Base-by-base conservation (phyloP, 2,797 vertebrate genomes). In the Fistularia commersonii region DNA sequence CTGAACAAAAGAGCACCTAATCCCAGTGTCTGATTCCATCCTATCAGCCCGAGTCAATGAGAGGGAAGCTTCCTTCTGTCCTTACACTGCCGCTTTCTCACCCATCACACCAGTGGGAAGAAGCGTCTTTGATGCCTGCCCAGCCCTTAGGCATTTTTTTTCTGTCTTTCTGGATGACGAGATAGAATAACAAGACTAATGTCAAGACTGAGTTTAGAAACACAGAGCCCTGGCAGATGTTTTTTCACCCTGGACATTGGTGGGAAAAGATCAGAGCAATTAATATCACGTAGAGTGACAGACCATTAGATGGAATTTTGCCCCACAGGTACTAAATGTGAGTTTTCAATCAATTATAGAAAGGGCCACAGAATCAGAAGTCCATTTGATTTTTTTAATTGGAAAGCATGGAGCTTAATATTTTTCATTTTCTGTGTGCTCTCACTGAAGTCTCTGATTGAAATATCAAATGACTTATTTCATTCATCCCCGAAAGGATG, bases 1-100 rank as follows among this genome's bases (percentile, higher is more conserved):
- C 72, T 67, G 76, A 68, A 92, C 90, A 91, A 92, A 89, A 84
- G 80, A 58, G 65, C 70, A 57, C 64, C 79, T 92, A 91, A 93
- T 93, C 90, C 90, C 55, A 85, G 80, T 91, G 91, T 92, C 91
- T 88, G 84, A 88, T 84, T 89, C 87, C 77, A 92, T 93, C 85
- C 83, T 80, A 83, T 91, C 91, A 91, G 67, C 72, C 69, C 54
- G 83, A 88, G 84, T 83, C 89, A 91, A 73, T 84, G 86, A 89
- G 85, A 89, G 88, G 84, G 84, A 89, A 88, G 84, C 80, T 85
- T 91, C 85, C 89, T 88, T 80, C 84, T 89, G 79, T 80, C 79
- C 76, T 80, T 81, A 81, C 41, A 64, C 81, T 55, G 69, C 71
- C 57, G 80, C 79, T 79, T 83, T 87, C 86, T 89, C 84, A 88